Evolutionary conservation across 2,888 invertebrate species (phyloP).

Genomic region (Alloplasta piceator): DNA sequence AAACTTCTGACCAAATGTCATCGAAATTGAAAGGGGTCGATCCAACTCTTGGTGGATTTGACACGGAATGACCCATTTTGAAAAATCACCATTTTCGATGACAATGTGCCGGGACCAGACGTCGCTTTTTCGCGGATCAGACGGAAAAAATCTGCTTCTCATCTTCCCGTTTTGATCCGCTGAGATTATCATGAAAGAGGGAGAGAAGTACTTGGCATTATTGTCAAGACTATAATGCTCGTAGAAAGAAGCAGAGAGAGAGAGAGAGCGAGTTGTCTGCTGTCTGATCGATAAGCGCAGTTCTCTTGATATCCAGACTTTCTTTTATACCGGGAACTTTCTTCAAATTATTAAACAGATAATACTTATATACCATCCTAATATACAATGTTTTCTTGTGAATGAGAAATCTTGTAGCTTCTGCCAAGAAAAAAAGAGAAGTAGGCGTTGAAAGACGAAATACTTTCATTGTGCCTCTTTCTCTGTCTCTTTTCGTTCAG

Average conservation of each 20-base stretch:
- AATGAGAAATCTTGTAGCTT: background rate
- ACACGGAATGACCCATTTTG: too few species aligned
- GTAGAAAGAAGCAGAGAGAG: constrained; percentile 3
- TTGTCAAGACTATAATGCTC: constrained; percentile 41
- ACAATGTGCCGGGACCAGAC: constrained; percentile 60
- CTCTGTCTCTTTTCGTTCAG: constrained; percentile 2
- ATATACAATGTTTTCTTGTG: background rate
- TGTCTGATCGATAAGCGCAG: constrained; percentile 46
- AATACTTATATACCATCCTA: constrained; percentile 7
- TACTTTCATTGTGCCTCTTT: constrained; percentile 13
- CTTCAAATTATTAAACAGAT: constrained; percentile 27
- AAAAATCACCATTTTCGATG: too few species aligned
- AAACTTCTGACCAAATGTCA: too few species aligned
- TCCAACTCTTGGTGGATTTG: too few species aligned
- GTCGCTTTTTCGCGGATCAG: constrained; percentile 68
- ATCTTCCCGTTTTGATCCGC: constrained; percentile 37
- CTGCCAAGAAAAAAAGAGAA: background rate
- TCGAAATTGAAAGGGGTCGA: too few species aligned
- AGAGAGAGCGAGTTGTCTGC: constrained; percentile 17
- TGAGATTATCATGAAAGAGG: constrained; percentile 61
- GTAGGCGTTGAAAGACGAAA: constrained; percentile 13
- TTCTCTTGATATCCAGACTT: constrained; percentile 7
- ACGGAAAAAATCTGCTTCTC: constrained; percentile 60
- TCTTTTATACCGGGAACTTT: background rate
- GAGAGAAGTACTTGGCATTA: constrained; percentile 57